A percentile compares a stretch with the other conserved stretches of the same genome.
These are phyloP conservation scores for Zele albiditarsus DNA, from an alignment of 2,888 invertebrate species.

Conservation along the genomic window DNA sequence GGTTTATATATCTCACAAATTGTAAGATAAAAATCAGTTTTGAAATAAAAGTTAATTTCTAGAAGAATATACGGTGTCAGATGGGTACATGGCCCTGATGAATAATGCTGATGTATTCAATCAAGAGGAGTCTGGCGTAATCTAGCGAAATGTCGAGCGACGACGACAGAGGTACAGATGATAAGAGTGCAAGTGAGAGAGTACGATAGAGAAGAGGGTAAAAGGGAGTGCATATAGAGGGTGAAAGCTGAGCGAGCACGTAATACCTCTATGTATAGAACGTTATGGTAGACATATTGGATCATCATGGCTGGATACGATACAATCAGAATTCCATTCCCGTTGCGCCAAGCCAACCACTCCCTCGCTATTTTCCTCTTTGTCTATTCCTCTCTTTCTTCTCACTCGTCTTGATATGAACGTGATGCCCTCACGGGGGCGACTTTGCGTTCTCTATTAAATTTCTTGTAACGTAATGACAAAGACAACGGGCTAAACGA, in stretches of 20 bases:
- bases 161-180: conserved; percentile 27
- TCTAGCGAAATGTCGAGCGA: conserved; percentile 61
- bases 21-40: conserved; percentile 27
- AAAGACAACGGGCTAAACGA: conserved; percentile 56
- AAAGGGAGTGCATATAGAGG: conserved; percentile 24
- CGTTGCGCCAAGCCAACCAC: conserved; percentile 47
- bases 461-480: conserved; percentile 60
- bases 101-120: conserved; percentile 63
- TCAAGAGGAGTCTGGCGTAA: conserved; percentile 60
- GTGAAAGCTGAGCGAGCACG: conserved; percentile 48
- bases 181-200: conserved; percentile 30
- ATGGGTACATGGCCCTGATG: conserved; percentile 50
- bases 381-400: conserved; percentile 33
- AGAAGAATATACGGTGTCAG: conserved; percentile 45
- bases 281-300: conserved; percentile 64
- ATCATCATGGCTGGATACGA: conserved; percentile 63
- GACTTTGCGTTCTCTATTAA: conserved; percentile 63
- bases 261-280: conserved; percentile 52
- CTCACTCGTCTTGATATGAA: conserved; percentile 11
- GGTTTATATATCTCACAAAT: conserved; percentile 23
- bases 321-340: conserved; percentile 66
- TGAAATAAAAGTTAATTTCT: conserved; percentile 4
- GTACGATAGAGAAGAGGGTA: conserved; percentile 23
- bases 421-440: conserved; percentile 32
- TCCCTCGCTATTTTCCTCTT: conserved; percentile 2